Evolutionary conservation across 2,113 vertebrate genomes (phyloP), one percentile per base, ranked within the genome.

Genomic region (Zosterops lateralis): DNA sequence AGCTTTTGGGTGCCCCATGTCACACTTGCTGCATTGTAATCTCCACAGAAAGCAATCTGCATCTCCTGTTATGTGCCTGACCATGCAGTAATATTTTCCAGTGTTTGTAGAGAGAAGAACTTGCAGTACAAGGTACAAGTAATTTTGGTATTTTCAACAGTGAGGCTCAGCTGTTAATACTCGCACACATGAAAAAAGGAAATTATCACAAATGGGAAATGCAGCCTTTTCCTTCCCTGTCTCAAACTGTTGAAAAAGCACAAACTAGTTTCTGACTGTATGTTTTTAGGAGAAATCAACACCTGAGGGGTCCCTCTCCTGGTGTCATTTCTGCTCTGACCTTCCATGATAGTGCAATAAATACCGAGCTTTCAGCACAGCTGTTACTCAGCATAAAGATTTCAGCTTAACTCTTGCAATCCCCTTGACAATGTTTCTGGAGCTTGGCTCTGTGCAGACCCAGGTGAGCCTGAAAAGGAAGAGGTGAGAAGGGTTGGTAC

Each of bases 141-240:
- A 57, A 17, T n/a, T 44, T 29, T 2, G 6, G 14, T 24, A 24
- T 57, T 80, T 68, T 50, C 54, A 61, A 7, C 7, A 15, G 62
- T 47, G 20, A 71, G 45, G 29, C 18, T 83, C 71, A 70, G 38
- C 28, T 40, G 36, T 47, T 40, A 57, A 53, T 32, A 67, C 6
- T 17, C 42, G 38, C 42, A 32, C 10, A n/a, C 6, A 54, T 0
- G 1, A 4, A 36, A 48, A 64, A 31, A 34, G 31, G 7, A 36
- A 72, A 80, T 50, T 9, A 2, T 3, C 61, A 68, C 31, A 87
- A 88, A 73, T 38, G 28, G 6, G 26, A 92, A 87, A 62, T 32
- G 29, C 16, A 81, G 38, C 29, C 58, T 70, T 84, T 57, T 17
- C 32, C 40, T 75, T 60, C 34, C 45, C 38, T 70, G 6, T 67